These are phyloP conservation scores for Agrochola lota DNA, from an alignment of 2,888 invertebrate species.

Conservation along the genomic window DNA sequence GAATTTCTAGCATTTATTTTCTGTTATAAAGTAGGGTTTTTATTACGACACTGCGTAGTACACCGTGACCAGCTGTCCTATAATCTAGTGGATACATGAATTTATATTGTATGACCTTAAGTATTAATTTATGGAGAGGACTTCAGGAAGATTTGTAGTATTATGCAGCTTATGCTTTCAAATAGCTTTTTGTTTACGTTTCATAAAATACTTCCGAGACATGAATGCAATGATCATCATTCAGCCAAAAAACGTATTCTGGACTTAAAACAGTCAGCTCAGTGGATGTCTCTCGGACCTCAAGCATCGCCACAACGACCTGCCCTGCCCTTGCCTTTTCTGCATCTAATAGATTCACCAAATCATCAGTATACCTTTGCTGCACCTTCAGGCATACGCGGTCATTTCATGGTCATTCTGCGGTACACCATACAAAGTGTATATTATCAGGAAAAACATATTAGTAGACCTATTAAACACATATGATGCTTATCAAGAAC, in stretches of 20 bases:
- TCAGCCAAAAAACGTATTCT: not conserved
- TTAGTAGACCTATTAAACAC: not conserved
- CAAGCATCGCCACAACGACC: not conserved
- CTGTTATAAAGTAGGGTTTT: constrained; percentile 7
- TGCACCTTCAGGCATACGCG: not conserved
- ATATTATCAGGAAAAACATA: not conserved
- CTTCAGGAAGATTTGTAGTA: not conserved
- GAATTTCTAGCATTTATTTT: constrained; percentile 27
- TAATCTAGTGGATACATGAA: not conserved
- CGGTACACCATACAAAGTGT: not conserved
- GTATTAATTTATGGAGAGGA: not conserved
- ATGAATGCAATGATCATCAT: not conserved
- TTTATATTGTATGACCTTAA: not conserved
- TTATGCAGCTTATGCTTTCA: not conserved
- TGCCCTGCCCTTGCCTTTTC: not conserved
- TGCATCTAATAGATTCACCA: not conserved
- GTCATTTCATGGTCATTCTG: not conserved
- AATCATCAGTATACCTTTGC: not conserved
- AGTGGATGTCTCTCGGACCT: not conserved
- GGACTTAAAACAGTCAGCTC: not conserved
- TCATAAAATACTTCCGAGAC: not conserved
- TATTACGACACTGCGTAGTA: not conserved
- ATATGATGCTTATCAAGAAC: constrained; percentile 8
- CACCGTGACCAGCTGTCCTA: constrained; percentile 16
- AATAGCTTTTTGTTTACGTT: not conserved